Evolutionary conservation across 1,140 invertebrate species (phyloP).

Genomic region (Papilio xuthus): DNA sequence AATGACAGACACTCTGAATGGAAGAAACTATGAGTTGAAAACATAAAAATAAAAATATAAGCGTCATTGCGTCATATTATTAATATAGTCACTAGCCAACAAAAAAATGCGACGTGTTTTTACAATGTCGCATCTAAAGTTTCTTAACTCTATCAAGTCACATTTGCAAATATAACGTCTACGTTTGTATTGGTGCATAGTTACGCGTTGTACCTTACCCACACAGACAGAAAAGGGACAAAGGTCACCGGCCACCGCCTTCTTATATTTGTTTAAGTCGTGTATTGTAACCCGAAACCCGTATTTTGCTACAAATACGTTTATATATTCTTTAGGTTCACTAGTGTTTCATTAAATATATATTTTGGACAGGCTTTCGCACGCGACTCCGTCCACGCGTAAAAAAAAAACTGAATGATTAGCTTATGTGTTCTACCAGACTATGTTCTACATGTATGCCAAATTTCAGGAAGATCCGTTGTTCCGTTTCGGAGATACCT

Average conservation of each 20-base stretch:
- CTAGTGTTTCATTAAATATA: slow-evolving; percentile 8
- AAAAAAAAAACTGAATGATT: no score
- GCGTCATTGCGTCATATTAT: not conserved
- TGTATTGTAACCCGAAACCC: slow-evolving; percentile 67
- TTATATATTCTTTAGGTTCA: not conserved
- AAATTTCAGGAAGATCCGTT: no score
- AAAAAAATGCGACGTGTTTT: not conserved
- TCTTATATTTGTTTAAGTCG: slow-evolving; percentile 80
- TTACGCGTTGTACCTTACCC: slow-evolving; percentile 68
- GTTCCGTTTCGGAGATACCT: no score
- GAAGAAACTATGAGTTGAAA: no score
- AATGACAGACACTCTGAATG: no score
- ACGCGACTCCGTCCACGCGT: no score
- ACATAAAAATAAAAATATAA: no score
- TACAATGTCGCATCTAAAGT: slow-evolving; percentile 41
- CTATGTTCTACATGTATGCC: no score
- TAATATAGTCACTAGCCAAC: not conserved
- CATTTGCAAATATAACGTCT: slow-evolving; percentile 77
- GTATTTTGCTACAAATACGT: slow-evolving; percentile 49
- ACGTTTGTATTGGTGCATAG: slow-evolving; percentile 59
- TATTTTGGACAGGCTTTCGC: no score
- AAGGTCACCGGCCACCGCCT: slow-evolving; percentile 76
- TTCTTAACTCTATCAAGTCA: slow-evolving; percentile 56
- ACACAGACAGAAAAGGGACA: slow-evolving; percentile 67
- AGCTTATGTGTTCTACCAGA: no score